Base-by-base conservation (phyloP, 2,797 vertebrate genomes). In the Hozukius guyotensis region DNA sequence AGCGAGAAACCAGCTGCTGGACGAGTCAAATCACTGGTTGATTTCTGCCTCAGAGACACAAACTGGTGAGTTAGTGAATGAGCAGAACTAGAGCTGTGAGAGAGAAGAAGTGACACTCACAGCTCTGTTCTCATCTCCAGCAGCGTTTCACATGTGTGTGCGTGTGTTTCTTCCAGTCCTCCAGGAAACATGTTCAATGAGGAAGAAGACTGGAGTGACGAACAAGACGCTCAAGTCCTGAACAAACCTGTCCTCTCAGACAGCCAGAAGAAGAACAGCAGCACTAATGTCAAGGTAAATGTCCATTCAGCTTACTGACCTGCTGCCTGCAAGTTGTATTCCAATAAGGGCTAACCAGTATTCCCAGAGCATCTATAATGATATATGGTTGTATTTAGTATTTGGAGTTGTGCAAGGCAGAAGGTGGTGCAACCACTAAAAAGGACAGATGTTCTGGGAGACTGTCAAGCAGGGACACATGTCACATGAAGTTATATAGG, bases 161-260 rank as follows among this genome's bases (percentile, higher is more conserved):
- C 38, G 27, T 75, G 52, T 59, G 5, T 72, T 72, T 16, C 7
- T 60, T n/a, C 3, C 0, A 87, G 57, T 24, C 1, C 5, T 36
- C 10, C 0, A 3, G 56, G 6, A 87, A 94, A 81, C 49, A 96
- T 96, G 96, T 96, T 96, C 79, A 88, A 88, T 24, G 94, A 95
- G 34, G 95, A 96, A 11, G 93, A 95, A 73, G 93, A 95, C 64
- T 96, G 96, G 96, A 92, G 86, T 24, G 95, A 96, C 66, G 91
- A 86, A 22, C 27, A 82, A 32, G 92, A 91, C 6, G 75, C 73
- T 70, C 56, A 85, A 42, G 46, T 75, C 16, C 57, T 81, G 56
- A 80, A 59, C 55, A 36, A 75, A 38, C 18, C 63, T 52, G 82
- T 82, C 7, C 69, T 78, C 20, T 67, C 34, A 9, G 70, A 49